Percentiles rank a stretch among this genome's conserved stretches.
Evolutionary conservation across 2,113 vertebrate species (phyloP).

Genomic region (Engystomops pustulosus): DNA sequence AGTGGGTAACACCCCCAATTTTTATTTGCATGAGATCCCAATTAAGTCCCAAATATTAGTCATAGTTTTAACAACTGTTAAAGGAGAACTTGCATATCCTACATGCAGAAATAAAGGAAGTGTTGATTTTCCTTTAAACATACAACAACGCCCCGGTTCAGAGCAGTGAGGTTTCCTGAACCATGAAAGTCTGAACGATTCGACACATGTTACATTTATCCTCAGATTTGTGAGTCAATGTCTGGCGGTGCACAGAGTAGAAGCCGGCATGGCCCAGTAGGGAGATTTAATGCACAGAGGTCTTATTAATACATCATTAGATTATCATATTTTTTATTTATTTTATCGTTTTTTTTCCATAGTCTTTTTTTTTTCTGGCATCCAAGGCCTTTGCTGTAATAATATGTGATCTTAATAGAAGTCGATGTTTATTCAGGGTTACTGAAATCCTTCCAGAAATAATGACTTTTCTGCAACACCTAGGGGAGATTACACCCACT

Average conservation of each 20-base stretch:
- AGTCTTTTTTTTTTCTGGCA: neutral
- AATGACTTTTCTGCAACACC: constrained; percentile 70
- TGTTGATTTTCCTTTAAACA: constrained; percentile 25
- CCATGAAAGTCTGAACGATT: neutral
- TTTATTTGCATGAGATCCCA: neutral
- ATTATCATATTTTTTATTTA: constrained; percentile 2
- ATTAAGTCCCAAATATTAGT: neutral
- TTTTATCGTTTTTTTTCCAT: constrained; percentile 14
- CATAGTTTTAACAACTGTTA: neutral
- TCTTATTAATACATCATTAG: constrained; percentile 17
- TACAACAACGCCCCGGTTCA: neutral
- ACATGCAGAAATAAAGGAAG: neutral
- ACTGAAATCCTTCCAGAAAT: constrained; percentile 69
- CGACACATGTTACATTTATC: constrained; percentile 34
- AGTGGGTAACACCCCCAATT: neutral
- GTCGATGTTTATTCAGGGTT: constrained; percentile 51
- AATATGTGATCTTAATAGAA: neutral
- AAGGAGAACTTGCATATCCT: neutral
- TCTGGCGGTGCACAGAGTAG: constrained; percentile 1
- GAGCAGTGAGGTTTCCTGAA: constrained; percentile 19
- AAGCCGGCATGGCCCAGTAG: constrained; percentile 2
- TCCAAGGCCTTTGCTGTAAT: neutral
- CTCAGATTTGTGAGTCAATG: constrained; percentile 34
- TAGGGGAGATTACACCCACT: constrained; percentile 72
- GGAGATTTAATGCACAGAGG: constrained; percentile 19